phyloP scores from a whole-genome alignment of 2,797 vertebrate species.

The Arremon brunneinucha region DNA sequence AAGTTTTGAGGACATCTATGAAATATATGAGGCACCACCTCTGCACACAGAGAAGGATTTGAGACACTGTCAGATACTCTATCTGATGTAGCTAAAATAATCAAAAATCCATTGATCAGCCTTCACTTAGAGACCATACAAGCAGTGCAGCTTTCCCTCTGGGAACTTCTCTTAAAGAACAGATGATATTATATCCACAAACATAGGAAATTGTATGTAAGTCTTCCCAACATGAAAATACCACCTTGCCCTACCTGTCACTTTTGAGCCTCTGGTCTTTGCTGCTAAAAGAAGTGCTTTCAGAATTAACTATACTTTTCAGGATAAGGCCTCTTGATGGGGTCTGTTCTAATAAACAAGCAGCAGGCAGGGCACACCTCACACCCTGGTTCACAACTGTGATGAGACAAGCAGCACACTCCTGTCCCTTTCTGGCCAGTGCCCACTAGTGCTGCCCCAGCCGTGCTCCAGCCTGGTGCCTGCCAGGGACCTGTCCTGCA shows the following conservation, averaged over 20 bases:
- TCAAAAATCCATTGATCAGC: background rate
- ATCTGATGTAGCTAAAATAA: background rate
- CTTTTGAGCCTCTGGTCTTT: background rate
- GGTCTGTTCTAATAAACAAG: background rate
- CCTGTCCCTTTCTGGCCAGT: fast-evolving
- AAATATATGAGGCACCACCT: background rate
- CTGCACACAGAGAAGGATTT: background rate
- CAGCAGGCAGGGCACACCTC: background rate
- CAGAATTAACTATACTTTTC: background rate
- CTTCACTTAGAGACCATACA: background rate
- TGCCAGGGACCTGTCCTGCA: background rate
- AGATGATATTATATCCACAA: background rate
- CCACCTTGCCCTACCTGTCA: background rate
- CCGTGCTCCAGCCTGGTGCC: fast-evolving
- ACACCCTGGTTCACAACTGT: background rate
- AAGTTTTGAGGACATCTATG: background rate
- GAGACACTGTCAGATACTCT: background rate
- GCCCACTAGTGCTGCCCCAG: background rate
- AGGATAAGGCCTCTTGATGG: background rate
- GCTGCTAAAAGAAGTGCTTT: background rate
- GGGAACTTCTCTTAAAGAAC: background rate
- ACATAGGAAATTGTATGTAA: background rate
- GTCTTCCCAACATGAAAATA: background rate
- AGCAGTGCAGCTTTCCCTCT: background rate
- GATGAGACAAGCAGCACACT: fast-evolving